A percentile compares a stretch with the other conserved stretches of the same genome.
Evolutionary conservation across 2,113 vertebrate species (phyloP).

Genomic region (Rhinolophus ferrumequinum): DNA sequence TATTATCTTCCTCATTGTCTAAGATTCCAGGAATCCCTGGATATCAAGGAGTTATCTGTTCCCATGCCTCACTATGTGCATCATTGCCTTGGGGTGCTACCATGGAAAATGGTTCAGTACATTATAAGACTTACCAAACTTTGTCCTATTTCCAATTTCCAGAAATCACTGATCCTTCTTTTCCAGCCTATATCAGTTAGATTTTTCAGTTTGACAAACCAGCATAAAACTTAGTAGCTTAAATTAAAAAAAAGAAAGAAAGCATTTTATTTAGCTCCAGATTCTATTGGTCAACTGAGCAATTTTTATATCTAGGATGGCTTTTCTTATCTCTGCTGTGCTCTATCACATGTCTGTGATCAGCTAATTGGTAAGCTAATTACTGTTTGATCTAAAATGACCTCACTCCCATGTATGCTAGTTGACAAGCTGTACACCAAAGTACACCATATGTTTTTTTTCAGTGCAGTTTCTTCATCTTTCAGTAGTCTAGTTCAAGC

Average conservation of each 20-base stretch:
- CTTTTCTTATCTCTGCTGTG: neutral
- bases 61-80: neutral
- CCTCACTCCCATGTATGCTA: neutral
- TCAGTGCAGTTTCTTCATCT: neutral
- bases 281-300: neutral
- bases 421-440: neutral
- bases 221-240: neutral
- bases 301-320: neutral
- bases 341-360: neutral
- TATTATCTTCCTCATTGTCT: neutral
- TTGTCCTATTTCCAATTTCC: neutral
- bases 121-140: neutral
- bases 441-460: neutral
- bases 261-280: neutral
- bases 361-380: neutral
- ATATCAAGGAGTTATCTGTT: neutral
- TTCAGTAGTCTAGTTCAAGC: neutral
- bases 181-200: neutral
- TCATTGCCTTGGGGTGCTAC: neutral
- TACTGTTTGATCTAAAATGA: neutral
- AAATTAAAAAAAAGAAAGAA: neutral
- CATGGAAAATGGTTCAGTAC: neutral
- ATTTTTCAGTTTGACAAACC: neutral
- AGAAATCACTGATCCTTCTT: neutral
- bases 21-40: neutral